Conservation (phyloP, 2,888 invertebrate genomes). For the Eupsilia transversa region DNA sequence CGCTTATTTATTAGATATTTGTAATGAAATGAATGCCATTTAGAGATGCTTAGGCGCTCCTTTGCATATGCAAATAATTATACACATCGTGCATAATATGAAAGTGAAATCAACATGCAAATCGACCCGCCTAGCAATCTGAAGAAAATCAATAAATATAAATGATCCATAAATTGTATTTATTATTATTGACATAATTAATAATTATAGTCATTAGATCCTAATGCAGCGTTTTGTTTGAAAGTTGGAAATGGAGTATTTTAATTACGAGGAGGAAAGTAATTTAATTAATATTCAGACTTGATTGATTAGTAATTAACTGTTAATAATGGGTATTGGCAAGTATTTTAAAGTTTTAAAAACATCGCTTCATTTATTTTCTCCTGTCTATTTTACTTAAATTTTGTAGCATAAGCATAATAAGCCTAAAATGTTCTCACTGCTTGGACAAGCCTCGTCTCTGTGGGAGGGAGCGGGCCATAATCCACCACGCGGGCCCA, state of each 20-base stretch:
- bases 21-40: constrained; percentile 23
- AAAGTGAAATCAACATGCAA: constrained; percentile 66
- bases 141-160: constrained; percentile 58
- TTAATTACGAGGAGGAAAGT: not conserved
- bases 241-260: constrained; percentile 27
- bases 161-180: constrained; percentile 34
- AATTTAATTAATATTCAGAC: not conserved
- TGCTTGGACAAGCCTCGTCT: no score
- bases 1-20: constrained; percentile 22
- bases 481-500: no score
- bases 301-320: constrained; percentile 18
- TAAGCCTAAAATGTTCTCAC: no score
- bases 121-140: constrained; percentile 40
- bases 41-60: constrained; percentile 39
- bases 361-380: not conserved
- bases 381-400: not conserved
- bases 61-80: constrained; percentile 57
- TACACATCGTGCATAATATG: constrained; percentile 43
- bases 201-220: not conserved
- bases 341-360: not conserved
- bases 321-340: not conserved
- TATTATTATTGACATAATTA: constrained; percentile 23
- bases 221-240: constrained; percentile 7
- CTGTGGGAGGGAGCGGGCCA: no score
- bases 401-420: not conserved